These are phyloP conservation scores for Kryptolebias ocellatus DNA, from an alignment of 2,797 vertebrate species.

Conservation along the genomic window DNA sequence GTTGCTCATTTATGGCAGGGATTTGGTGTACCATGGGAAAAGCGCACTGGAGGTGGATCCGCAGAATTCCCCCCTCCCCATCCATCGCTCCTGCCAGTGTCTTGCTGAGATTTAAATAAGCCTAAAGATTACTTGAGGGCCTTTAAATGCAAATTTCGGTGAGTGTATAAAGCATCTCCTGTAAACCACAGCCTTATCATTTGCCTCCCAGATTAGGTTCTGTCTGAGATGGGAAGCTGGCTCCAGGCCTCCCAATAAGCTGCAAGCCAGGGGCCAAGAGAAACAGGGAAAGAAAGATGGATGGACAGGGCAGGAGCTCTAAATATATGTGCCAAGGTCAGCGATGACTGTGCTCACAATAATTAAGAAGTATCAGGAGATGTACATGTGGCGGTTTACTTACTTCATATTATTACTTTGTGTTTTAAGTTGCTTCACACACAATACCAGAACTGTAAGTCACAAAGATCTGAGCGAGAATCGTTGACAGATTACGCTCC, in stretches of 20 bases:
- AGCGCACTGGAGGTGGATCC: constrained; percentile 73
- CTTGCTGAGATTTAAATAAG: constrained; percentile 85
- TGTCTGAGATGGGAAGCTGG: constrained; percentile 76
- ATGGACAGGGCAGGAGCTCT: constrained; percentile 21
- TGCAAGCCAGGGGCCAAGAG: constrained; percentile 72
- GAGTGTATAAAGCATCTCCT: constrained; percentile 76
- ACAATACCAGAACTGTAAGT: not conserved
- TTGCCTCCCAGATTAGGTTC: constrained; percentile 82
- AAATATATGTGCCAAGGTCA: constrained; percentile 72
- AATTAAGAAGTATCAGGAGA: constrained; percentile 65
- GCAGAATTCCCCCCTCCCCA: constrained; percentile 47
- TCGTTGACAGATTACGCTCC: constrained; percentile 58
- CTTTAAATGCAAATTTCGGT: constrained; percentile 84
- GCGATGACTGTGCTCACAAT: constrained; percentile 57
- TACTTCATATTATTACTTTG: constrained; percentile 44
- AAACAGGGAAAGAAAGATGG: constrained; percentile 6
- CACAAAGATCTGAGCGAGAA: constrained; percentile 38
- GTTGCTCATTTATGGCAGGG: constrained; percentile 68
- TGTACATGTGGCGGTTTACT: constrained; percentile 44
- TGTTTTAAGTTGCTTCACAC: constrained; percentile 28
- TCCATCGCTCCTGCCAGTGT: constrained; percentile 66
- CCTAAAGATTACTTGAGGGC: constrained; percentile 83
- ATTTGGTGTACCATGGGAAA: constrained; percentile 77
- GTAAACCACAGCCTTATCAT: constrained; percentile 81
- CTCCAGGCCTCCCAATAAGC: constrained; percentile 72